These are phyloP conservation scores for Gavialis gangeticus DNA, from an alignment of 2,113 vertebrate genomes.

Conservation along the genomic window DNA sequence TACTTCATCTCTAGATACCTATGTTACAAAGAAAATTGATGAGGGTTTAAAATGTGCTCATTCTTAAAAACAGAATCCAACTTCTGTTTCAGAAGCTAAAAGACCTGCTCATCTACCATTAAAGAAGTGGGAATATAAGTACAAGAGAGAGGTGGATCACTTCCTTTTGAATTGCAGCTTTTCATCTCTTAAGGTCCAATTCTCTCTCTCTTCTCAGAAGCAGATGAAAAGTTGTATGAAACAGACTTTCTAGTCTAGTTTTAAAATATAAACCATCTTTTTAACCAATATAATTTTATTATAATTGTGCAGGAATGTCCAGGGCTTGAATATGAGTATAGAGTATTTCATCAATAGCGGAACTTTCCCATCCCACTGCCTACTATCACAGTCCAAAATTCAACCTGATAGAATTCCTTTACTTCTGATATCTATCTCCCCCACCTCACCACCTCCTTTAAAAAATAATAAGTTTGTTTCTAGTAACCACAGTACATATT, in stretches of 20 bases:
- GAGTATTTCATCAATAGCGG: not conserved
- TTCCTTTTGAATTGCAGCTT: not conserved
- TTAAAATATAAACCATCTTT: not conserved
- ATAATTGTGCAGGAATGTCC: not conserved
- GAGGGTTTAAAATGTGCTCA: not conserved
- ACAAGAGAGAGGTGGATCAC: too few relatives aligned
- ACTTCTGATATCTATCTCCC: too few relatives aligned
- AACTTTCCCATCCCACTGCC: not conserved
- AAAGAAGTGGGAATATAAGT: not conserved
- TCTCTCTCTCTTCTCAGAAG: not conserved
- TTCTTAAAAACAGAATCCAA: not conserved
- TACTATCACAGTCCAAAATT: slow-evolving; percentile 23
- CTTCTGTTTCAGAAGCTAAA: not conserved
- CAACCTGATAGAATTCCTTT: not conserved
- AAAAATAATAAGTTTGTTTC: not conserved
- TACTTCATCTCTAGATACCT: not conserved
- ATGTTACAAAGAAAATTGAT: not conserved
- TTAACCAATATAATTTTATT: not conserved
- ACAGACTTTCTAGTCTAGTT: not conserved
- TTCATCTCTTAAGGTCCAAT: not conserved
- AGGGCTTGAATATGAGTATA: fast-evolving
- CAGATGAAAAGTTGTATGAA: not conserved
- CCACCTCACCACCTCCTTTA: too few relatives aligned
- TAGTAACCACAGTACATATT: not conserved
- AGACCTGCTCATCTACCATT: not conserved